phyloP scores from a whole-genome alignment of 2,113 vertebrate genomes.

The Prunella fulvescens region DNA sequence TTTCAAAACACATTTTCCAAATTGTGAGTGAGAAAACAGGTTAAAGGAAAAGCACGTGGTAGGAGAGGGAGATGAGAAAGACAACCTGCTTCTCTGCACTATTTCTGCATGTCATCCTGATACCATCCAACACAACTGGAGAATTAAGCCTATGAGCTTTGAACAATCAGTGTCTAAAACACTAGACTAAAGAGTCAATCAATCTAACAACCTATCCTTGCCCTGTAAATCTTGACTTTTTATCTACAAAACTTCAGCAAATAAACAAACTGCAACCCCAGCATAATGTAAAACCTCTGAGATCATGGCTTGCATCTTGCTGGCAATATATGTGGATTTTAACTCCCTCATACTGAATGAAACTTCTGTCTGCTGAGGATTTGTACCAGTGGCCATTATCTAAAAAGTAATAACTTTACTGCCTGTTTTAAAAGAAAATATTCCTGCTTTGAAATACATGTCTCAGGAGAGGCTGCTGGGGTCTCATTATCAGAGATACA shows the following conservation, averaged over 20 bases:
- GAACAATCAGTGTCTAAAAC: background rate
- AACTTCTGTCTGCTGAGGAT: background rate
- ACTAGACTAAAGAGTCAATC: background rate
- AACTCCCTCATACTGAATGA: background rate
- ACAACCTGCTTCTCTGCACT: fast-evolving
- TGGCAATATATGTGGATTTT: background rate
- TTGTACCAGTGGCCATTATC: background rate
- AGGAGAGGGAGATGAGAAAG: background rate
- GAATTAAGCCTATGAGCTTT: background rate
- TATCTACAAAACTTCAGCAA: background rate
- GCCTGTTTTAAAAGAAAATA: background rate
- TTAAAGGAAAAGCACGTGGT: background rate
- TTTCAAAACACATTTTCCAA: background rate
- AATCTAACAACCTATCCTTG: background rate
- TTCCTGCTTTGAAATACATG: background rate
- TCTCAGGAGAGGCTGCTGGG: background rate
- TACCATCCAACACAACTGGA: background rate
- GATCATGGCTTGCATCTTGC: background rate
- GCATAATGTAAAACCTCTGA: background rate
- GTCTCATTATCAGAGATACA: background rate
- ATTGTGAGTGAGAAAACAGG: background rate
- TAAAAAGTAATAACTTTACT: background rate
- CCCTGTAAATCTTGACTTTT: background rate
- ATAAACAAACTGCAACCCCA: background rate
- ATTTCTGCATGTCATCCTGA: background rate